Conservation (phyloP, 2,888 invertebrate genomes). For the Drosophila kanekoi region DNA sequence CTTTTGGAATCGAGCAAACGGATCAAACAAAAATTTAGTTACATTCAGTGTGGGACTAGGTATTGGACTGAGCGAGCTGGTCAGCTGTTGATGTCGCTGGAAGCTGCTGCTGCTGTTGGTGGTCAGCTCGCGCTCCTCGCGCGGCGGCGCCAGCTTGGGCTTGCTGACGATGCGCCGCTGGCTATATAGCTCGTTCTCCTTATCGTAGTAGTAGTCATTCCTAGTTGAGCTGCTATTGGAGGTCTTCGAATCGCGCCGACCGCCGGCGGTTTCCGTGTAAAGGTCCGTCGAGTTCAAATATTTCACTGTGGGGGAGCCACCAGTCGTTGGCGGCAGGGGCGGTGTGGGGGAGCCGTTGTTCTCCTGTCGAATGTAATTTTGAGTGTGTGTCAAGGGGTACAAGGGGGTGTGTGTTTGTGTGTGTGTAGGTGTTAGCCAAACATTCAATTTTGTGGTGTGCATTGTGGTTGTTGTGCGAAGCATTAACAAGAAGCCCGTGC, state of each 20-base stretch:
- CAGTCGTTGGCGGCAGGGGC: slow-evolving; percentile 62
- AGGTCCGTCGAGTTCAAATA: slow-evolving; percentile 82
- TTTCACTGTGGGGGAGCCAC: slow-evolving; percentile 80
- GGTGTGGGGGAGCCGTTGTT: slow-evolving; percentile 75
- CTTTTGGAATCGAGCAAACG: slow-evolving; percentile 14
- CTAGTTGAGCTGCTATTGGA: slow-evolving; percentile 75
- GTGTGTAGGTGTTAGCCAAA: slow-evolving; percentile 59
- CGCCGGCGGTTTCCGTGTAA: slow-evolving; percentile 76
- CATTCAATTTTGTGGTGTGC: slow-evolving; percentile 62
- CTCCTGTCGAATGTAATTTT: slow-evolving; percentile 78
- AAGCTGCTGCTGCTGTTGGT: slow-evolving; percentile 52
- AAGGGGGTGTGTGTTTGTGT: slow-evolving; percentile 27
- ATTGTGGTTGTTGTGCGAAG: slow-evolving; percentile 38
- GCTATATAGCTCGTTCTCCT: slow-evolving; percentile 84
- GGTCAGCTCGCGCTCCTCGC: slow-evolving; percentile 81
- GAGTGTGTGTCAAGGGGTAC: slow-evolving; percentile 52
- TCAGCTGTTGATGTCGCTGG: slow-evolving; percentile 54
- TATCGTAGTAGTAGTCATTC: slow-evolving; percentile 85
- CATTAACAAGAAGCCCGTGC: slow-evolving; percentile 48
- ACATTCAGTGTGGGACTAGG: slow-evolving; percentile 85
- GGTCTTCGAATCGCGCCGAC: slow-evolving; percentile 82
- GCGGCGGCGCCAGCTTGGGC: slow-evolving; percentile 81
- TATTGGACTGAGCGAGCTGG: slow-evolving; percentile 81
- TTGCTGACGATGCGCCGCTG: slow-evolving; percentile 78
- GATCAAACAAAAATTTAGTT: slow-evolving; percentile 75